Percentiles rank a stretch among this genome's conserved stretches.
Evolutionary conservation across 1,140 invertebrate genomes (phyloP).

Genomic region (Ceratitis capitata): DNA sequence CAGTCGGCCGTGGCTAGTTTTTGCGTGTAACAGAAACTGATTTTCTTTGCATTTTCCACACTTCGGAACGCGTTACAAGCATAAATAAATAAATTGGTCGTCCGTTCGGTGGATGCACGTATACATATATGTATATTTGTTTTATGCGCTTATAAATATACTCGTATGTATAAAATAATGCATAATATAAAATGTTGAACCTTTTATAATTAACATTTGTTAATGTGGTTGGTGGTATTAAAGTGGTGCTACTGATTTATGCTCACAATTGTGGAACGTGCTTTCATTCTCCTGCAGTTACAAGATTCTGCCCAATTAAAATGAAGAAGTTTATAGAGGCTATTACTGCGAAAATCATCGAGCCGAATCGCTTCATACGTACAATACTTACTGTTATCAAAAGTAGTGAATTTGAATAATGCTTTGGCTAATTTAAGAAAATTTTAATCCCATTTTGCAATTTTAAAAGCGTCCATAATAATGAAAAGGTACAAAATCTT

Average conservation of each 20-base stretch:
- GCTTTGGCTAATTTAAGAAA: background rate
- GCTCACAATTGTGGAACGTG: background rate
- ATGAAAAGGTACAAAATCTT: slow-evolving; percentile 17
- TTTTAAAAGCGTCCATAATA: background rate
- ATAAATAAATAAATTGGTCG: background rate
- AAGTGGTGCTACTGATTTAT: background rate
- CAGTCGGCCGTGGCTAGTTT: slow-evolving; percentile 35
- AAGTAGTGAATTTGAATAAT: background rate
- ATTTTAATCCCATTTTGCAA: background rate
- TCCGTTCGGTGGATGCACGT: background rate
- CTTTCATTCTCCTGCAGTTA: background rate
- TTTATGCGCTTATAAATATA: background rate
- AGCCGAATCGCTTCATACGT: background rate
- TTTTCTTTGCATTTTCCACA: background rate
- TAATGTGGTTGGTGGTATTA: background rate
- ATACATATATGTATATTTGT: background rate
- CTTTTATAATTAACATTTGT: background rate
- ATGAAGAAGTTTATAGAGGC: background rate
- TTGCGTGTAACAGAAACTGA: background rate
- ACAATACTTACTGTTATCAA: background rate
- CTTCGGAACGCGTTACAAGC: background rate
- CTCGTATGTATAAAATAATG: too few species aligned
- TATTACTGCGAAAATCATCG: slow-evolving; percentile 8
- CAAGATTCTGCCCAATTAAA: background rate
- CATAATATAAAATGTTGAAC: too few species aligned